phyloP scores from a whole-genome alignment of 2,888 invertebrate genomes.

The Polymixis lichenea region DNA sequence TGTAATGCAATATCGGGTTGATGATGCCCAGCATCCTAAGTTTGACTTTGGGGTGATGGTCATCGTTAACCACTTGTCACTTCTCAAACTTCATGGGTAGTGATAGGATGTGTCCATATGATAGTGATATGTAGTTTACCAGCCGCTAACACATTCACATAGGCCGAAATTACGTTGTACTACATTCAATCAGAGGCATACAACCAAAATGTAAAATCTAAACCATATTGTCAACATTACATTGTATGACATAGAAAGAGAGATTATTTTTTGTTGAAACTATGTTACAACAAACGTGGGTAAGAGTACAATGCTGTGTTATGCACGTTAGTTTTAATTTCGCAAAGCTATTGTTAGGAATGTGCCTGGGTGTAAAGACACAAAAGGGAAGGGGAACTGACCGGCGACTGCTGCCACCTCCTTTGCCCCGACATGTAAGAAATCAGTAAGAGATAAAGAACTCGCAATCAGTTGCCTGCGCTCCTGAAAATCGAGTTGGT shows the following conservation, averaged over 20 bases:
- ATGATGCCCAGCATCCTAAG: not conserved
- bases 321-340: constrained; percentile 76
- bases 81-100: constrained; percentile 13
- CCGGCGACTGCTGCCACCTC: constrained; percentile 89
- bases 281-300: constrained; percentile 46
- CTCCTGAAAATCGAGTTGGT: constrained; percentile 97
- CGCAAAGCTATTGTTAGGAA: constrained; percentile 86
- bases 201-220: constrained; percentile 16
- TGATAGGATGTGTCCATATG: not conserved
- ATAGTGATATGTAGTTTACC: not conserved
- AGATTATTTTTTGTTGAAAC: constrained; percentile 38
- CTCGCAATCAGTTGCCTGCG: constrained; percentile 97
- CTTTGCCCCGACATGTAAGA: constrained; percentile 93
- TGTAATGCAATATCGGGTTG: not conserved
- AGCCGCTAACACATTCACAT: not conserved
- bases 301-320: constrained; percentile 65
- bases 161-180: constrained; percentile 4
- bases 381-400: constrained; percentile 79
- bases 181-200: not conserved
- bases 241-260: constrained; percentile 19
- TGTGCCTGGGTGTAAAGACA: constrained; percentile 73
- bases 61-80: not conserved
- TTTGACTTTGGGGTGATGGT: not conserved
- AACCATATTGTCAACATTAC: constrained; percentile 25
- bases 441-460: constrained; percentile 96